Conservation (phyloP, 2,888 invertebrate genomes). For the Dynastes grantii region DNA sequence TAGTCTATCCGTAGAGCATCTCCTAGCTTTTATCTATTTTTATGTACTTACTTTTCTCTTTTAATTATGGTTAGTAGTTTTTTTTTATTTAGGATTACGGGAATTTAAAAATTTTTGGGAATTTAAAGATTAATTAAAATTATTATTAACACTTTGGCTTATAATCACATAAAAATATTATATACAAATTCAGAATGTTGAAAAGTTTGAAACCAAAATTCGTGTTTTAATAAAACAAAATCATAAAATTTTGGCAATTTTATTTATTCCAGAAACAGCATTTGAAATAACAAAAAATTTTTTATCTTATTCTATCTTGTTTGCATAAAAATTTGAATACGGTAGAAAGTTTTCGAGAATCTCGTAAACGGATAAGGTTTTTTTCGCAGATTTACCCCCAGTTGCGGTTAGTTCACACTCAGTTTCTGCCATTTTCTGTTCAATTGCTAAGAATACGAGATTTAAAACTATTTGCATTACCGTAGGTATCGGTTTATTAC, state of each 20-base stretch:
- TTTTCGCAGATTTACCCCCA: constrained; percentile 1
- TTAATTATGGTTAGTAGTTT: too few species aligned
- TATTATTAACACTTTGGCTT: too few species aligned
- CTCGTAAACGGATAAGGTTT: constrained; percentile 4
- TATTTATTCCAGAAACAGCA: background rate
- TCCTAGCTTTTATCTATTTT: too few species aligned
- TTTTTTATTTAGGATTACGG: too few species aligned
- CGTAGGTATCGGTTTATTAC: background rate
- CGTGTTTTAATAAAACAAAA: too few species aligned
- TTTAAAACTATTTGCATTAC: background rate
- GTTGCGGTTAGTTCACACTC: background rate
- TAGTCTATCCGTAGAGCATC: too few species aligned
- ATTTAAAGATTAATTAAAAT: too few species aligned
- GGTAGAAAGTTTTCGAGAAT: background rate
- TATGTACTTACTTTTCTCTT: too few species aligned
- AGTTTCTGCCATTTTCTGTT: background rate
- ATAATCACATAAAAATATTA: too few species aligned
- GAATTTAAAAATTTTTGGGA: too few species aligned
- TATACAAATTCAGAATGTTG: too few species aligned
- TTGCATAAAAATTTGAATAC: constrained; percentile 14
- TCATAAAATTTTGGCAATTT: background rate
- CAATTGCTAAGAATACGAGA: background rate
- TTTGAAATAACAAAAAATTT: constrained; percentile 1
- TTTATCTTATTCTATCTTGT: constrained; percentile 3
- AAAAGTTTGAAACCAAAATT: too few species aligned